phyloP scores from a whole-genome alignment of 2,888 invertebrate genomes.

The Tiphia femorata region DNA sequence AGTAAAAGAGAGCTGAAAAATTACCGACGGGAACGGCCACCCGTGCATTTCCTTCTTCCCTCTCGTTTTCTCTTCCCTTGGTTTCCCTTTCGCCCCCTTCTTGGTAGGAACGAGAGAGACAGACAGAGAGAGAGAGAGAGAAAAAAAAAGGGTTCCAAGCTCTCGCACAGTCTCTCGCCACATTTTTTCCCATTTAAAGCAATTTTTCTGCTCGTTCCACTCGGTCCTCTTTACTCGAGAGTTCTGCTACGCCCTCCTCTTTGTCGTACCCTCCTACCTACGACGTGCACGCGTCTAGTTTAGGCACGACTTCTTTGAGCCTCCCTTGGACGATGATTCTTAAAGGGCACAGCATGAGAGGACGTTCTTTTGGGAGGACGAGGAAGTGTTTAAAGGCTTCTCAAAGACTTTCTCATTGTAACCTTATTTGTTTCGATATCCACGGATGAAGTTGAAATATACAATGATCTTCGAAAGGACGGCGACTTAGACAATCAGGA shows the following conservation, averaged over 20 bases:
- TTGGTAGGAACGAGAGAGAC: too few species aligned
- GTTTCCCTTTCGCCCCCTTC: too few species aligned
- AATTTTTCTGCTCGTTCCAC: slow-evolving; percentile 44
- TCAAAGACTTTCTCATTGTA: too few species aligned
- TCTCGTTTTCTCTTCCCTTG: slow-evolving; percentile 5
- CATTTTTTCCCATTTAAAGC: slow-evolving; percentile 47
- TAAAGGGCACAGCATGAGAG: too few species aligned
- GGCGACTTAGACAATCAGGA: too few species aligned
- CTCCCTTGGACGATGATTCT: slow-evolving; percentile 45
- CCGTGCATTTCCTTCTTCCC: too few species aligned
- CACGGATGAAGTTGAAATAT: too few species aligned
- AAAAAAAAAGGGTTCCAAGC: neutral
- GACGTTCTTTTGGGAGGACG: too few species aligned
- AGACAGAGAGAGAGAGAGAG: neutral
- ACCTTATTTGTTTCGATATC: too few species aligned
- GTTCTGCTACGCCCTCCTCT: slow-evolving; percentile 15
- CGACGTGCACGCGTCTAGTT: neutral
- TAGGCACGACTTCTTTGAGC: slow-evolving; percentile 1
- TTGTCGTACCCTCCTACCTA: neutral
- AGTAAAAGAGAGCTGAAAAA: slow-evolving; percentile 37
- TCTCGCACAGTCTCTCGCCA: slow-evolving; percentile 21
- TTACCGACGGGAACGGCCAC: slow-evolving; percentile 43
- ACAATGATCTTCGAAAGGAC: too few species aligned
- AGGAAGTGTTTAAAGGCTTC: too few species aligned
- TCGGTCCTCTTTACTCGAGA: slow-evolving; percentile 6